These are phyloP conservation scores for Halictus rubicundus DNA, from an alignment of 1,140 invertebrate genomes.

Conservation along the genomic window DNA sequence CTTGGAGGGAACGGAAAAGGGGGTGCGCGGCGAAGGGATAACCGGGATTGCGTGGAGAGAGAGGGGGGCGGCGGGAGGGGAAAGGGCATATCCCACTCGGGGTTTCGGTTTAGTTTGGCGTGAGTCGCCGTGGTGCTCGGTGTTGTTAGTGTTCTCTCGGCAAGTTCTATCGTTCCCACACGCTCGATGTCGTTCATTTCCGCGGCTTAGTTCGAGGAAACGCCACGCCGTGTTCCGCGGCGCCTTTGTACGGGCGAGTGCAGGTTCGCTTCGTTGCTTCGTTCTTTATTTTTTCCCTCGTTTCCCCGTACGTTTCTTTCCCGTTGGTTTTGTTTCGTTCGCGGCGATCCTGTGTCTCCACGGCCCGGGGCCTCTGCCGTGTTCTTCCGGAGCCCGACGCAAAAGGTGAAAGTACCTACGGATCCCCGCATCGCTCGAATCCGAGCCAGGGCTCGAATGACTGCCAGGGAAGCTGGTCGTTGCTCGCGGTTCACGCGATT, in stretches of 20 bases:
- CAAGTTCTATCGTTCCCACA: not conserved
- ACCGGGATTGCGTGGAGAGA: not conserved
- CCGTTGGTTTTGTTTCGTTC: not conserved
- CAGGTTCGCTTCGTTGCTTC: not conserved
- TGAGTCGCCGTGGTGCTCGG: slow-evolving; percentile 45
- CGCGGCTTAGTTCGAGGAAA: slow-evolving; percentile 34
- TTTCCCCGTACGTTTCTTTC: too few species aligned
- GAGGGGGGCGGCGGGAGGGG: slow-evolving; percentile 18
- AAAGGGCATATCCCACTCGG: slow-evolving; percentile 63
- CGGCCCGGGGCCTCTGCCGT: not conserved
- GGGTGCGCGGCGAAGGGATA: slow-evolving; percentile 51
- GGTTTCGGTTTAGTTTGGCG: slow-evolving; percentile 59
- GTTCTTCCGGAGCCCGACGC: slow-evolving; percentile 1
- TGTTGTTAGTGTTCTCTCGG: slow-evolving; percentile 10
- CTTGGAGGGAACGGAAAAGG: slow-evolving; percentile 14
- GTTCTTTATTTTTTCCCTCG: not conserved
- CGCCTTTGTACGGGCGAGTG: slow-evolving; percentile 41
- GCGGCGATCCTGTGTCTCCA: not conserved
- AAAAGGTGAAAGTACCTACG: slow-evolving; percentile 33
- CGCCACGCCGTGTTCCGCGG: slow-evolving; percentile 33
- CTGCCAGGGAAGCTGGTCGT: not conserved
- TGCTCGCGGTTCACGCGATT: slow-evolving; percentile 29
- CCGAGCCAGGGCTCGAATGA: slow-evolving; percentile 25
- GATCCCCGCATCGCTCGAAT: slow-evolving; percentile 40
- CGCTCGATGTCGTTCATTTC: slow-evolving; percentile 33